Evolutionary conservation across 2,888 invertebrate genomes (phyloP), one percentile per base, ranked within the genome.

Genomic region (Mycogona germanica): DNA sequence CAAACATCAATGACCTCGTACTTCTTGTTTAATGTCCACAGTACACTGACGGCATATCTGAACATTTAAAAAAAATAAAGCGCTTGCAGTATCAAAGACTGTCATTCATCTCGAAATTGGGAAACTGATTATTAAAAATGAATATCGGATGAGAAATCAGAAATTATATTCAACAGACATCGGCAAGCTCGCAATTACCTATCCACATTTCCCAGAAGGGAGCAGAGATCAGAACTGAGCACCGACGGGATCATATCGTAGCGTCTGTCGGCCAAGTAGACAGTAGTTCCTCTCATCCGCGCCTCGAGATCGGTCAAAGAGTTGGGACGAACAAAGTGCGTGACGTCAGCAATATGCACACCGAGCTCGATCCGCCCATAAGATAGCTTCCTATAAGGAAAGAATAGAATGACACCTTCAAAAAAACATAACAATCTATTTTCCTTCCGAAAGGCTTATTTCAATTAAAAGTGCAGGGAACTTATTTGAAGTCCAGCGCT

Each of bases 301-400:
- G 75, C 75, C 60, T 68, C 68, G 28, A 60, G 57, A 60, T 72
- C 72, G 37, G 74, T 62, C 6, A 62, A 63, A 3, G 70, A 71
- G 28, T 63, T 63, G 29, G 68, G 67, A 25, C 64, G 55, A 3
- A 76, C 64, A 62, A 74, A 75, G 62, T 68, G 70, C 42, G 72
- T 70, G 1, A 76, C 75, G 64, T 75, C 75, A 26, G 75, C 75
- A 52, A 75, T 75, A 60, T 75, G 75, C 19, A 75, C 73, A 2
- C 75, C 75, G 6, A 72, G 57, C 58, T 68, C 68, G 28, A 64
- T 57, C 45, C 62, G 60, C 2, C 66, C 68, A 62, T 64, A 62
- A 7, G 58, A 55, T 14, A 68, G 55, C 44, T 60, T 42, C 52
- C 66, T 67, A 59, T 58, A 59, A 21, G 25, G 19, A n/a, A n/a